Conservation (phyloP, 2,797 vertebrate genomes). For the Halcyon chelicuti region DNA sequence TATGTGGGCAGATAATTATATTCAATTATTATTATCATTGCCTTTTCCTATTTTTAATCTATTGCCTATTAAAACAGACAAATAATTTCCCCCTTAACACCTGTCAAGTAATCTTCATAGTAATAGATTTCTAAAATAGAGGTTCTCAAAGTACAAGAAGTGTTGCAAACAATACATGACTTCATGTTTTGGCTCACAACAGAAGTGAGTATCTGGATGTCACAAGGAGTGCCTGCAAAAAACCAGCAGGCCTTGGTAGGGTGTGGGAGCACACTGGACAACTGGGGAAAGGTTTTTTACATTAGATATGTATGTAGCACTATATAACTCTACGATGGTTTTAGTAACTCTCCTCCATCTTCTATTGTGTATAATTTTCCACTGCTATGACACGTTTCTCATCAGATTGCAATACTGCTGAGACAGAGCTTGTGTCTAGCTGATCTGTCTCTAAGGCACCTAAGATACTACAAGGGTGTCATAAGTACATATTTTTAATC, state of each 20-base stretch:
- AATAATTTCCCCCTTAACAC: neutral
- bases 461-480: neutral
- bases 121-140: neutral
- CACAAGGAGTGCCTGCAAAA: neutral
- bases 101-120: neutral
- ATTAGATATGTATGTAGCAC: neutral
- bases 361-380: neutral
- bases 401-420: neutral
- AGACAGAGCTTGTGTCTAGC: neutral
- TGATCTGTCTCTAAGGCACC: neutral
- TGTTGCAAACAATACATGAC: fast-evolving
- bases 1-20: neutral
- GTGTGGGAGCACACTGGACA: neutral
- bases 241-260: neutral
- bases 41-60: neutral
- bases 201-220: neutral
- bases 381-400: neutral
- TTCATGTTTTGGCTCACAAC: neutral
- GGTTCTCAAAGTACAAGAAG: neutral
- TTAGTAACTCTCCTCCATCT: neutral
- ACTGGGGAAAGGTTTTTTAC: neutral
- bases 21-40: neutral
- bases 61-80: neutral
- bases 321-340: neutral
- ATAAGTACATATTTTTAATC: neutral